Percentiles rank a stretch among this genome's conserved stretches.
Evolutionary conservation across 2,113 vertebrate species (phyloP).

Genomic region (Natator depressus): DNA sequence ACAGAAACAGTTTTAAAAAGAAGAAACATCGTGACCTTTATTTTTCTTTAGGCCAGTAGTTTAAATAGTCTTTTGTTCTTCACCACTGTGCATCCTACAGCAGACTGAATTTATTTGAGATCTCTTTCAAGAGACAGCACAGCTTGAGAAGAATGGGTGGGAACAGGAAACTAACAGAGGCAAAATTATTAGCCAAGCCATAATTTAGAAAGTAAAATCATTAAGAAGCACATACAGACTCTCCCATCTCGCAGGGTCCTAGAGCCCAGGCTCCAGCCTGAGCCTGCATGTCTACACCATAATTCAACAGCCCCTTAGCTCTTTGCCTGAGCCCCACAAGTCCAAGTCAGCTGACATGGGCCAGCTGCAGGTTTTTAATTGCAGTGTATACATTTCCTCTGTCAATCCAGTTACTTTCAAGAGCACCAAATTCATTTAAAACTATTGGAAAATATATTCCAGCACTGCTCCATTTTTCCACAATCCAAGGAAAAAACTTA

Average conservation of each 20-base stretch:
- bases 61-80: conserved; percentile 19
- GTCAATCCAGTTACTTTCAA: background rate
- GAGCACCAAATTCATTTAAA: background rate
- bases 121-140: background rate
- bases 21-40: background rate
- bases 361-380: background rate
- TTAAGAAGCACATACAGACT: background rate
- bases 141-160: background rate
- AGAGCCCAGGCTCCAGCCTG: background rate
- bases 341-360: background rate
- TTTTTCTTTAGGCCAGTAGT: background rate
- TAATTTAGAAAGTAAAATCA: background rate
- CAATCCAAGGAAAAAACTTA: conserved; percentile 1
- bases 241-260: background rate
- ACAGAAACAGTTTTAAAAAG: background rate
- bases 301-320: background rate
- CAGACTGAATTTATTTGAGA: conserved; percentile 12
- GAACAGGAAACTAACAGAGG: background rate
- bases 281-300: background rate
- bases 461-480: background rate
- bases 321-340: background rate
- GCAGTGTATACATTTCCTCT: background rate
- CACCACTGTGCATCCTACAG: conserved; percentile 12
- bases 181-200: background rate
- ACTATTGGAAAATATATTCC: background rate